Evolutionary conservation across 2,797 vertebrate species (phyloP), one percentile per base, ranked within the genome.

Genomic region (Enteromius radiatus): DNA sequence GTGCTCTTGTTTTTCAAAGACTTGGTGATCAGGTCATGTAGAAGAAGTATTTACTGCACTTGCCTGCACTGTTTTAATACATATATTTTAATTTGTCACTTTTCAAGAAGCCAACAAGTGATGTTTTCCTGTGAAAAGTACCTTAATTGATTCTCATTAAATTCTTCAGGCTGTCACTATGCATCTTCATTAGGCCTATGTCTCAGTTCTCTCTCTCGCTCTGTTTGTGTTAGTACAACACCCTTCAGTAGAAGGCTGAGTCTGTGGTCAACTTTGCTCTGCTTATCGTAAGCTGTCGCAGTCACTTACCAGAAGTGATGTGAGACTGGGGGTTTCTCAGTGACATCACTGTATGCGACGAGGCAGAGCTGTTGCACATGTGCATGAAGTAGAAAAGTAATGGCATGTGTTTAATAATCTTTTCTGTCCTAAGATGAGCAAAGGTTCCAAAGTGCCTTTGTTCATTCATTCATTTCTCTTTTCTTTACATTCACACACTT

Each of bases 281-380:
- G 65, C 71, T 91, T 90, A 88, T 88, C 86, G 89, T 90, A 91
- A 91, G 83, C 49, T 78, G 76, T 68, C 77, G 74, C 82, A 80
- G 80, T 45, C 65, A 52, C 78, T 91, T 91, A 90, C 90, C 87
- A 88, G 90, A 91, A 91, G 84, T 90, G 88, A 91, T 83, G 49
- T 56, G 64, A 54, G 73, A 74, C 61, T 64, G 87, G 86, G 86
- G 87, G 65, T 89, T 90, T 90, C 87, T 89, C 80, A 85, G 80
- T 85, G 84, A 87, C 79, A 81, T 85, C 79, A 82, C 33, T 71
- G 17, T 70, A 80, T 52, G 19, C 7, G 49, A 78, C n/a, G 33
- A 82, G 36, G 56, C 41, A 33, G 56, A 65, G n/a, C 45, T 73
- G 14, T 77, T 14, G 31, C 19, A 7, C 33, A 38, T 0, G 19